Percentiles rank a stretch among this genome's conserved stretches.
Conservation (phyloP, 2,888 invertebrate species). For the Epsilonema sp. region DNA sequence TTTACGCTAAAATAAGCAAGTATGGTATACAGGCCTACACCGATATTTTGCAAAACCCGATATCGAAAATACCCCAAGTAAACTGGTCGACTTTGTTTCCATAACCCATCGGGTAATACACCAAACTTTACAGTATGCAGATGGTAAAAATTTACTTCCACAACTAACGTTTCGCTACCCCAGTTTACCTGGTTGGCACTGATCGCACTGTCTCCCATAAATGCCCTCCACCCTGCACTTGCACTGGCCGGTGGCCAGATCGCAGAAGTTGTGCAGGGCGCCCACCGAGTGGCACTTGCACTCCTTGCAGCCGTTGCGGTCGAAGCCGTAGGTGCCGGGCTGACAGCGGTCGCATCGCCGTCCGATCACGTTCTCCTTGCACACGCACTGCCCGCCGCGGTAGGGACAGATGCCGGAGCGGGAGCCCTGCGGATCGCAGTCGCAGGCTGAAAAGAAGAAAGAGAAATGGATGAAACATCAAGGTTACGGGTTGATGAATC, state of each 20-base stretch:
- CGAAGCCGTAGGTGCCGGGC: slow-evolving; percentile 61
- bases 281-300: slow-evolving; percentile 93
- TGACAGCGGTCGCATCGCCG: slow-evolving; percentile 73
- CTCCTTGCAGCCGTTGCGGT: slow-evolving; percentile 71
- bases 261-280: slow-evolving; percentile 78
- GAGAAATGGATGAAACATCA: not conserved
- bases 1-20: too few species aligned
- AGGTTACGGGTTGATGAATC: too few species aligned
- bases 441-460: slow-evolving; percentile 45
- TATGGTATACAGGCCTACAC: too few species aligned
- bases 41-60: too few species aligned
- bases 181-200: slow-evolving; percentile 89
- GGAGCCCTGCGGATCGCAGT: slow-evolving; percentile 85
- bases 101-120: too few species aligned
- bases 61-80: too few species aligned
- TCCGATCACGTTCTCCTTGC: slow-evolving; percentile 71
- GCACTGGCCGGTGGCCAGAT: slow-evolving; percentile 71
- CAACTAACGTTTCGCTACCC: too few species aligned
- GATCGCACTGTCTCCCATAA: slow-evolving; percentile 79
- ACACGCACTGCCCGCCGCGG: slow-evolving; percentile 77
- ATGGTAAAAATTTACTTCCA: too few species aligned
- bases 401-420: slow-evolving; percentile 63
- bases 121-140: too few species aligned
- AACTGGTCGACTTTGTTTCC: too few species aligned
- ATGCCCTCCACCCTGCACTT: slow-evolving; percentile 65